A percentile compares a stretch with the other conserved stretches of the same genome.
Conservation (phyloP, 2,797 vertebrate genomes). For the Trachops cirrhosus region DNA sequence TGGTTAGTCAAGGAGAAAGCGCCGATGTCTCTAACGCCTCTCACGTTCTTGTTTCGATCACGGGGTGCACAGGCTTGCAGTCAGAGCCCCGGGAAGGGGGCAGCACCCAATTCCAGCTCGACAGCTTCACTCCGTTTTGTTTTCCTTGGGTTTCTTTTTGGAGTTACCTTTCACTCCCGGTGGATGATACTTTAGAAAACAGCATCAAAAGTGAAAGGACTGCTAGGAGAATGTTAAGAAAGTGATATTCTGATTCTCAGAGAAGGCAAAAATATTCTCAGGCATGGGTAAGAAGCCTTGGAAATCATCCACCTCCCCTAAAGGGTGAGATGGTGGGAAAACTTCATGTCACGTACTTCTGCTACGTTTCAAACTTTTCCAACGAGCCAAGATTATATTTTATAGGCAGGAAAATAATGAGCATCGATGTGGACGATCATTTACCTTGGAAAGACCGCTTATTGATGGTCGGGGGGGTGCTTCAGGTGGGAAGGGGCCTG, state of each 20-base stretch:
- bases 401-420: background rate
- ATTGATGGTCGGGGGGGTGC: background rate
- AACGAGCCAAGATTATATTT: background rate
- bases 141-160: background rate
- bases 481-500: background rate
- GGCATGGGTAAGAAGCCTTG: background rate
- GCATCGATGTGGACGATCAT: background rate
- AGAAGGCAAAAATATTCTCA: background rate
- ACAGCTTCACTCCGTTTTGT: background rate
- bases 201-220: background rate
- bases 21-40: background rate
- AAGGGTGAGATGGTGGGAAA: background rate
- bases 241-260: background rate
- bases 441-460: background rate
- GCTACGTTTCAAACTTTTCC: background rate
- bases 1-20: background rate
- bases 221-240: background rate
- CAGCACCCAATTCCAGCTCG: background rate
- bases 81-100: background rate
- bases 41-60: background rate
- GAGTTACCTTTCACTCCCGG: background rate
- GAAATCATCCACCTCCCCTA: background rate
- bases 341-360: background rate
- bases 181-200: background rate
- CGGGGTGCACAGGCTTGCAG: accelerated